Evolutionary conservation across 2,113 vertebrate species (phyloP).

Genomic region (Trochalopteron elliotii): DNA sequence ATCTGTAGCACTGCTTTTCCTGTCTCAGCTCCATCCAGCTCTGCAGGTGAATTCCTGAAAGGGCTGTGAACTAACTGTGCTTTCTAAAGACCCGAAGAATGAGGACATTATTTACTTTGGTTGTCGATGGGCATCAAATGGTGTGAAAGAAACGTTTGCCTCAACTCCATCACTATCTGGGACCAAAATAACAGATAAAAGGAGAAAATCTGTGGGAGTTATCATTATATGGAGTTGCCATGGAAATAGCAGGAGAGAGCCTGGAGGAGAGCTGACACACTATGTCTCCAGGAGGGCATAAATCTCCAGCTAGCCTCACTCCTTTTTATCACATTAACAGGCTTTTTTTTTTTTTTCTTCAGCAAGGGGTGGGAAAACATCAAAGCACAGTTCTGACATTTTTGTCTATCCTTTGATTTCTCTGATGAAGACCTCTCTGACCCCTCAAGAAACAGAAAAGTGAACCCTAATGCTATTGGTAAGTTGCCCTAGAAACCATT

Average conservation of each 20-base stretch:
- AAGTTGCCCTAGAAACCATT: constrained; percentile 23
- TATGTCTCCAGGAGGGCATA: constrained; percentile 29
- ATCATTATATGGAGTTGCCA: constrained; percentile 55
- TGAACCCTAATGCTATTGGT: not conserved
- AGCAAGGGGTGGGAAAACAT: constrained; percentile 40
- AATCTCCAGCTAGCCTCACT: constrained; percentile 38
- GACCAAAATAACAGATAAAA: constrained; percentile 76
- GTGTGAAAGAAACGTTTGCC: constrained; percentile 70
- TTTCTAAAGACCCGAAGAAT: not conserved
- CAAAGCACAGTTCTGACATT: constrained; percentile 33
- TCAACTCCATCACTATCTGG: constrained; percentile 66
- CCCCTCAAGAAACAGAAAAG: not conserved
- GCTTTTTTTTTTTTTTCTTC: not conserved
- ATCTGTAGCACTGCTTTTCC: not conserved
- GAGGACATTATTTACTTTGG: constrained; percentile 64
- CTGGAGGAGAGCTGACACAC: constrained; percentile 32
- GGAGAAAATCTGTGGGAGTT: constrained; percentile 54
- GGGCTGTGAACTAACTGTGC: not conserved
- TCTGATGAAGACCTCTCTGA: not conserved
- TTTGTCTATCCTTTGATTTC: constrained; percentile 2
- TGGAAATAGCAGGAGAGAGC: constrained; percentile 51
- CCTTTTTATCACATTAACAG: constrained; percentile 47
- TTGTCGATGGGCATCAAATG: constrained; percentile 43
- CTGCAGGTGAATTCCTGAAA: not conserved
- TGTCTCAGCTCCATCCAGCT: not conserved